phyloP scores from a whole-genome alignment of 2,113 vertebrate species.

The Illadopsis cleaveri region DNA sequence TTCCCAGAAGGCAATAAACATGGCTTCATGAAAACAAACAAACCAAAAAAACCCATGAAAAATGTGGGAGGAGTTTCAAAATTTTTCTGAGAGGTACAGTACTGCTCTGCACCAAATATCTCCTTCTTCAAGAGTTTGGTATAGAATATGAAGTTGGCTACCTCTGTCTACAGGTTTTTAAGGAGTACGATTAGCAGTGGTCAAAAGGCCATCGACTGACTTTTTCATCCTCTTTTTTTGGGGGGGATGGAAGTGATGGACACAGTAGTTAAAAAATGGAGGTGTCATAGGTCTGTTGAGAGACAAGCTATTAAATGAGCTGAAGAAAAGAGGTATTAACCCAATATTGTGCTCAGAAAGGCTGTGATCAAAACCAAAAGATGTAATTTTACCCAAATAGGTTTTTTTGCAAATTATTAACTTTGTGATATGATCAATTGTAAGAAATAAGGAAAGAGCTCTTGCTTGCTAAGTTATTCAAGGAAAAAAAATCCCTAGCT shows the following conservation, averaged over 20 bases:
- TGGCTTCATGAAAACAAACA: neutral
- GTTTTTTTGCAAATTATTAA: neutral
- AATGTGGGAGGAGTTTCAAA: accelerated
- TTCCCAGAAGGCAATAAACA: neutral
- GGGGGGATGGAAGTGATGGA: neutral
- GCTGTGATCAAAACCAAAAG: neutral
- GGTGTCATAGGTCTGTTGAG: neutral
- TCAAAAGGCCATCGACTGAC: neutral
- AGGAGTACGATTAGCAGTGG: neutral
- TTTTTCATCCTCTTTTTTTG: neutral
- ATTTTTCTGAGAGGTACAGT: neutral
- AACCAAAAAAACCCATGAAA: neutral
- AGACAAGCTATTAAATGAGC: neutral
- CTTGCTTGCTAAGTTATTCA: neutral
- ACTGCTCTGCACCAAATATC: neutral
- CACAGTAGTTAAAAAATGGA: neutral
- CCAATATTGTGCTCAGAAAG: neutral
- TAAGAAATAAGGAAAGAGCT: neutral
- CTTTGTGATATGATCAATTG: neutral
- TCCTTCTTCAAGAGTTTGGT: neutral
- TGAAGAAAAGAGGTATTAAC: neutral
- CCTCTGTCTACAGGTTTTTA: neutral
- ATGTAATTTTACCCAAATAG: neutral
- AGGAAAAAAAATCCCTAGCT: neutral
- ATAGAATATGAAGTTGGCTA: neutral